A percentile compares a stretch with the other conserved stretches of the same genome.
Conservation (phyloP, 2,888 invertebrate species). For the Iselma pallidipennis region DNA sequence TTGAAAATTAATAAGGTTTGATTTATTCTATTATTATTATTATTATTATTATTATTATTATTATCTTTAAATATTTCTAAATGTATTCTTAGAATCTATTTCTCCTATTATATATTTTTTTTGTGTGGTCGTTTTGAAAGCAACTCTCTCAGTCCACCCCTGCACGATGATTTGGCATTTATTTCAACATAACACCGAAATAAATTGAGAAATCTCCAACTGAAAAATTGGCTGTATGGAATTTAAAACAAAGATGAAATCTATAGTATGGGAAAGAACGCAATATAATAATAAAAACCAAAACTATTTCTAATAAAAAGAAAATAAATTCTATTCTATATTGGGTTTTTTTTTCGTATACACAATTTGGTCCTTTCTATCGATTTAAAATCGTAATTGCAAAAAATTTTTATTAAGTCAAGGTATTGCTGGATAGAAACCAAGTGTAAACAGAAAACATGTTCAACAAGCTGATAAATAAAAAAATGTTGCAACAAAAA, state of each 20-base stretch:
- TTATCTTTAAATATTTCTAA: neutral
- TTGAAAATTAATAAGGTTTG: neutral
- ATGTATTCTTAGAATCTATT: neutral
- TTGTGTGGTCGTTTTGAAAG: neutral
- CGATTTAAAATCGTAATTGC: too few species aligned
- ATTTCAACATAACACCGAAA: neutral
- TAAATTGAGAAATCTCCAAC: neutral
- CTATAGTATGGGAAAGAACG: neutral
- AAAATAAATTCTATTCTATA: too few species aligned
- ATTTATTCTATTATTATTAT: neutral
- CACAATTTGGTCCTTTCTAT: too few species aligned
- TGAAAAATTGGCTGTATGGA: neutral
- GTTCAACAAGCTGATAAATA: neutral
- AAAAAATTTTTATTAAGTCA: neutral
- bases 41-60: neutral
- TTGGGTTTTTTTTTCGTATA: too few species aligned
- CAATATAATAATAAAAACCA: neutral
- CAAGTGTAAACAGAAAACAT: neutral
- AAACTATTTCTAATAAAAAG: too few species aligned
- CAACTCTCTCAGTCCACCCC: neutral
- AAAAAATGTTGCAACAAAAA: constrained; percentile 1
- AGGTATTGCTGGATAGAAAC: neutral
- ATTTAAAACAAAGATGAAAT: neutral
- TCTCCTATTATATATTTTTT: neutral
- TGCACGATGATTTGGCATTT: neutral